Evolutionary conservation across 2,113 vertebrate genomes (phyloP).

Genomic region (Peromyscus maniculatus): DNA sequence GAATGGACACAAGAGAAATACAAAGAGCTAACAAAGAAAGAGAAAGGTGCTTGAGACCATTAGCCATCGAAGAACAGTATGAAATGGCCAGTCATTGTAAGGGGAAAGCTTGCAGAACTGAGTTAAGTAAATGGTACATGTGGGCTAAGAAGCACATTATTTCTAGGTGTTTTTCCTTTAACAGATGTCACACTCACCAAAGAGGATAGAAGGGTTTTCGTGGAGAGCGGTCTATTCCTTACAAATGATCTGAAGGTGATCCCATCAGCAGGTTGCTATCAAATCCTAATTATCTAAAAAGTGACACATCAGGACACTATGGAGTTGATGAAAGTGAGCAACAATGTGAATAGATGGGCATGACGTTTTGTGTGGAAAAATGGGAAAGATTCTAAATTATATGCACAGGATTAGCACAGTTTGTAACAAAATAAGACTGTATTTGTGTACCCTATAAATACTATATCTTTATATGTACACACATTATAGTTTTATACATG

Average conservation of each 20-base stretch:
- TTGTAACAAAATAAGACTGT: slow-evolving; percentile 10
- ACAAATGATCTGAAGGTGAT: background rate
- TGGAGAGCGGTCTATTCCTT: background rate
- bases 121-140: background rate
- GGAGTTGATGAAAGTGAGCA: background rate
- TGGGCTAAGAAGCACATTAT: background rate
- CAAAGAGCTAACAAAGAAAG: slow-evolving; percentile 16
- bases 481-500: background rate
- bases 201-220: background rate
- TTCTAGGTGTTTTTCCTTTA: background rate
- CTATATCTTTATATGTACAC: background rate
- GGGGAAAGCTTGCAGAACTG: background rate
- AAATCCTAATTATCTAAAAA: background rate
- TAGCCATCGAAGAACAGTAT: background rate
- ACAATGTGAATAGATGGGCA: background rate
- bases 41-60: background rate
- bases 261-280: slow-evolving; percentile 1
- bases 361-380: background rate
- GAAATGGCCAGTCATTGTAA: background rate
- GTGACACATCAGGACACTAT: background rate
- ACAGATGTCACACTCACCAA: background rate
- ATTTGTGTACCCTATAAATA: background rate
- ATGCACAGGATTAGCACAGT: background rate
- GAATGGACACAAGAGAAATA: slow-evolving; percentile 25
- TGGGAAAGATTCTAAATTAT: background rate